Evolutionary conservation across 2,113 vertebrate genomes (phyloP).

Genomic region (Tylochromis polylepis): DNA sequence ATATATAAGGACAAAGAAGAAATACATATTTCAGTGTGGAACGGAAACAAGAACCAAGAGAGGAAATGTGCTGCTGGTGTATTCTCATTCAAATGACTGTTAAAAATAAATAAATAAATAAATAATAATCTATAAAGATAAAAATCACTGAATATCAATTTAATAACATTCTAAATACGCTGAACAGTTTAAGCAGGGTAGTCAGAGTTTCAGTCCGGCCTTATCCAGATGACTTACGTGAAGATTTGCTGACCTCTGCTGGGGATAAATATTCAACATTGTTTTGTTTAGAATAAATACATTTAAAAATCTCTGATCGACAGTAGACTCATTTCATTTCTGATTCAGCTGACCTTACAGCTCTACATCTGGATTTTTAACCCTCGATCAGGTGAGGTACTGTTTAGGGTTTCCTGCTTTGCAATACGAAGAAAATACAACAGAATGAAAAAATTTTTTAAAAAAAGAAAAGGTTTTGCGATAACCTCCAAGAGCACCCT

Average conservation of each 20-base stretch:
- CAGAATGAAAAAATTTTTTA: neutral
- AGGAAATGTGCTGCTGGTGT: neutral
- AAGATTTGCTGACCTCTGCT: conserved; percentile 67
- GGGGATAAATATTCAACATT: neutral
- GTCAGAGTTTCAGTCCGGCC: neutral
- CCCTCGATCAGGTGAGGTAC: neutral
- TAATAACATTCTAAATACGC: neutral
- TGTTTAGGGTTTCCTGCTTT: neutral
- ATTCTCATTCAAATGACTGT: neutral
- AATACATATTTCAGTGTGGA: neutral
- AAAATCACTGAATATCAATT: neutral
- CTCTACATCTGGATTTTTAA: neutral
- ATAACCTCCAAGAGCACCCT: neutral
- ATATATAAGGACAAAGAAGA: neutral
- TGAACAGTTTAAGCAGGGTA: neutral
- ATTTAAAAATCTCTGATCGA: neutral
- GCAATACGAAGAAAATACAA: neutral
- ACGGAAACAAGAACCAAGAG: neutral
- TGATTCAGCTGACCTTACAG: neutral
- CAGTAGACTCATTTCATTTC: neutral
- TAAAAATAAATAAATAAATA: neutral
- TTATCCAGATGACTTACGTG: neutral
- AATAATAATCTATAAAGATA: neutral
- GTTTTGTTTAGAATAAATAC: neutral
- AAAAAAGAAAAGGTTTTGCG: neutral